phyloP scores from a whole-genome alignment of 2,113 vertebrate genomes.

The Lathamus discolor region DNA sequence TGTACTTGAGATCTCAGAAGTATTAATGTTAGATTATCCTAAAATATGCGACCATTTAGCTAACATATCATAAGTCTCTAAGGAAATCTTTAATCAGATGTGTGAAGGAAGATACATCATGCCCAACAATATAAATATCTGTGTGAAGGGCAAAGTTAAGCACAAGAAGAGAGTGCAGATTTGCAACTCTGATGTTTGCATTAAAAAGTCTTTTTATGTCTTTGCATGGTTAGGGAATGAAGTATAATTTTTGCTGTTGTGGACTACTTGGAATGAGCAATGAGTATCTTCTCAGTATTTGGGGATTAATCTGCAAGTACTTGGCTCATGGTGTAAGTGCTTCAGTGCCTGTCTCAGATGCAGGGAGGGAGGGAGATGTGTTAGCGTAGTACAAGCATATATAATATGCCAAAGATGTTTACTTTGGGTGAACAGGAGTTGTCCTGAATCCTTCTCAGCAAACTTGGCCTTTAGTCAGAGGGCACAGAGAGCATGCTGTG shows the following conservation, averaged over 20 bases:
- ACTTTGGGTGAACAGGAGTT: neutral
- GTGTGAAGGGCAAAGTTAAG: neutral
- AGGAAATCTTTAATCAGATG: conserved; percentile 19
- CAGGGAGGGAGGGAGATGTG: accelerated
- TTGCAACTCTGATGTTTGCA: neutral
- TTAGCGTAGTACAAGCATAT: neutral
- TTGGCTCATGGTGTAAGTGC: neutral
- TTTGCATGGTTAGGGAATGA: neutral
- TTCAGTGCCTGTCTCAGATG: neutral
- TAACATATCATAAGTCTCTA: neutral
- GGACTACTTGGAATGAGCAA: neutral
- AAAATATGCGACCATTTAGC: conserved; percentile 35
- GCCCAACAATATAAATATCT: neutral
- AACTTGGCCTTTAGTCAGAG: neutral
- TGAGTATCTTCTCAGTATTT: neutral
- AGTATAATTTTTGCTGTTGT: neutral
- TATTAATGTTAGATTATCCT: conserved; percentile 33
- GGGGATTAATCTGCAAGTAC: neutral
- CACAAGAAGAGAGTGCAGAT: neutral
- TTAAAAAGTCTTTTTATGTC: neutral
- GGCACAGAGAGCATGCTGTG: accelerated
- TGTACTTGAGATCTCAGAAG: conserved; percentile 14
- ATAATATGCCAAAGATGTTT: neutral
- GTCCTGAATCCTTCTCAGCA: neutral
- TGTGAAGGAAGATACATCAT: neutral